phyloP scores from a whole-genome alignment of 1,140 invertebrate genomes.

The Pseudomyrmex dendroicus region DNA sequence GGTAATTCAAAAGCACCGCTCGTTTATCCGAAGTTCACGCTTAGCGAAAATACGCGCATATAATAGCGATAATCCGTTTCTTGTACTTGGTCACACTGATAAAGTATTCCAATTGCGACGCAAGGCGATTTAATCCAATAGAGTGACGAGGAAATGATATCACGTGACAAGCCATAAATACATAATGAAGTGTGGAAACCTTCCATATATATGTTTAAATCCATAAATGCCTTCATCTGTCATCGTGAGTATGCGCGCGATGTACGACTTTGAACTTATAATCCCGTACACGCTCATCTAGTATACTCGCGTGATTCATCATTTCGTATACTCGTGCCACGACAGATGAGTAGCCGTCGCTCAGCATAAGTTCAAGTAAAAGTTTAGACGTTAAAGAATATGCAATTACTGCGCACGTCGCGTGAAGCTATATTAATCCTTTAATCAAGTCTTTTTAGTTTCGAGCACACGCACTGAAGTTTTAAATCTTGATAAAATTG shows the following conservation, averaged over 20 bases:
- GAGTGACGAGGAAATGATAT: slow-evolving; percentile 72
- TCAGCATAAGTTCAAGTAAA: slow-evolving; percentile 39
- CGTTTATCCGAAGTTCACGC: slow-evolving; percentile 12
- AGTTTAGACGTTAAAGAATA: slow-evolving; percentile 37
- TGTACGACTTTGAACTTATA: slow-evolving; percentile 69
- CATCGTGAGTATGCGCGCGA: slow-evolving; percentile 55
- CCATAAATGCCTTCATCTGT: slow-evolving; percentile 66
- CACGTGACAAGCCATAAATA: slow-evolving; percentile 77
- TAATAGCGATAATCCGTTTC: slow-evolving; percentile 14
- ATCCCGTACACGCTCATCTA: slow-evolving; percentile 57
- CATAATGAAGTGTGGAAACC: slow-evolving; percentile 77
- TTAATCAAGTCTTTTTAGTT: slow-evolving; percentile 10
- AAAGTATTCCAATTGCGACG: slow-evolving; percentile 67
- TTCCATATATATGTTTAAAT: slow-evolving; percentile 33
- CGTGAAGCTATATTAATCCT: slow-evolving; percentile 41
- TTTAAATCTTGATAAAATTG: background rate
- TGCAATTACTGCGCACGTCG: slow-evolving; percentile 23
- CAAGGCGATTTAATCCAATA: slow-evolving; percentile 46
- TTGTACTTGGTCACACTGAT: slow-evolving; percentile 51
- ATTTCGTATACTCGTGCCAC: slow-evolving; percentile 39
- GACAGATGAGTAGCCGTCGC: slow-evolving; percentile 63
- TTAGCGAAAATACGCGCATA: slow-evolving; percentile 35
- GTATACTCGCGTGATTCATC: slow-evolving; percentile 68
- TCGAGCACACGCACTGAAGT: background rate
- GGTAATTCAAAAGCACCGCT: background rate